phyloP scores from a whole-genome alignment of 2,797 vertebrate species.

The Epinephelus coioides region DNA sequence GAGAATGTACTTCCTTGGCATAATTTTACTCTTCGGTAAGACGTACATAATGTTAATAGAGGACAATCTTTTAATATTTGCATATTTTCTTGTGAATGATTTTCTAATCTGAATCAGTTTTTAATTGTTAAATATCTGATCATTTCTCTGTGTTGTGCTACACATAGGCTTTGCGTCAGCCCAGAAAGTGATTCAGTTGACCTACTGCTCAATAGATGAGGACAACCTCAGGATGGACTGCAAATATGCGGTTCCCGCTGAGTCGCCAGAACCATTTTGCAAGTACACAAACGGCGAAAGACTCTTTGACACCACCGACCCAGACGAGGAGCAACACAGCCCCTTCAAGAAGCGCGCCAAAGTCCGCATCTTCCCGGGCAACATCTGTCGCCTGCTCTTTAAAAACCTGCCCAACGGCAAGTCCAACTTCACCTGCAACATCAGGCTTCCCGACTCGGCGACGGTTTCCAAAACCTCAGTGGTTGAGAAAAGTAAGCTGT shows the following conservation, averaged over 20 bases:
- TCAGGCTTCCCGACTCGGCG: slow-evolving; percentile 52
- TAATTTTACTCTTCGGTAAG: slow-evolving; percentile 83
- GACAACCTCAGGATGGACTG: slow-evolving; percentile 78
- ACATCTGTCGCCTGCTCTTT: slow-evolving; percentile 74
- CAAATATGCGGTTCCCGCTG: slow-evolving; percentile 67
- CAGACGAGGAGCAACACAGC: slow-evolving; percentile 55
- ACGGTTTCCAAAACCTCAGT: slow-evolving; percentile 27
- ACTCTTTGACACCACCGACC: slow-evolving; percentile 76
- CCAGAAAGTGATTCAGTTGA: slow-evolving; percentile 75
- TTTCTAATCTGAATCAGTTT: slow-evolving; percentile 1
- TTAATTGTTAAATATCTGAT: background rate
- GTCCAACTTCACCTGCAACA: slow-evolving; percentile 80
- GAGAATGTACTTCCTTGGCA: slow-evolving; percentile 76
- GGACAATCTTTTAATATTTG: background rate
- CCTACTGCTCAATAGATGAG: slow-evolving; percentile 75
- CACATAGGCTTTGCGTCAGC: slow-evolving; percentile 76
- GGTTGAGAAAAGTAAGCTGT: slow-evolving; percentile 83
- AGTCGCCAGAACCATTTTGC: slow-evolving; percentile 67
- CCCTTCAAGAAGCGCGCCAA: slow-evolving; percentile 73
- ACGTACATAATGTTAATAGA: background rate
- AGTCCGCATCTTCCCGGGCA: slow-evolving; percentile 56
- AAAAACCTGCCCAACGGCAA: slow-evolving; percentile 68
- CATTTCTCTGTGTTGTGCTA: slow-evolving; percentile 15
- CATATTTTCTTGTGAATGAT: background rate
- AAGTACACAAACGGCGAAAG: slow-evolving; percentile 71